Evolutionary conservation across 2,888 invertebrate genomes (phyloP), one percentile per base, ranked within the genome.

Genomic region (Troilus luridus): DNA sequence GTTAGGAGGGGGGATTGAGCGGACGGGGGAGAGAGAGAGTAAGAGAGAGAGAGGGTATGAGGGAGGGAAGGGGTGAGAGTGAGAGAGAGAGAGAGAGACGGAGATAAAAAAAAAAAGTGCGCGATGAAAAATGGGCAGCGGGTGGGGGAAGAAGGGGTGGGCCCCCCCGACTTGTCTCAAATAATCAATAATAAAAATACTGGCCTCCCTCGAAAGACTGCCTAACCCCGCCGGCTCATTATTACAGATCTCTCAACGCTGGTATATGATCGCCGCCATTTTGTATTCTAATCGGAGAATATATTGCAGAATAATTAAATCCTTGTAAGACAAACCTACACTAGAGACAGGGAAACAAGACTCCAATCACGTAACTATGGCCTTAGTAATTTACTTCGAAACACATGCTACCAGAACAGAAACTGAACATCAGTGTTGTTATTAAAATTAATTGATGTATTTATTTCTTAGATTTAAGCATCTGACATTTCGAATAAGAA

Each of bases 141-240:
- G 90, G 90, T 72, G 90, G 90, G 90, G 90, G 90, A 77, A 77
- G 77, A 67, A 64, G 62, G 60, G 90, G 62, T 89, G 62, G 60
- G 41, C 60, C 90, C 89, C 88, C 64, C 64, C 89, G 64, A 60
- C 88, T 59, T 88, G 89, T 89, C 89, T 91, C 91, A 91, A 91
- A 91, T 91, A 91, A 91, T 91, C 91, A 91, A 91, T 91, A 91
- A 88, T 89, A 91, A 91, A 91, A 91, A 89, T 91, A 81, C 91
- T 77, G 88, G 88, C 91, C 91, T 62, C 91, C 90, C 27, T 60
- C 27, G 56, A 41, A 60, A 88, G 88, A 27, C 88, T 24, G 60
- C 41, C 88, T 88, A 88, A 58, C 88, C 19, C 62, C 60, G 11
- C 72, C 8, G n/a, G 85, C 85, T 85, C 85, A 85, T 85, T 85